Conservation (phyloP, 1,140 invertebrate species). For the Phthorimaea operculella region DNA sequence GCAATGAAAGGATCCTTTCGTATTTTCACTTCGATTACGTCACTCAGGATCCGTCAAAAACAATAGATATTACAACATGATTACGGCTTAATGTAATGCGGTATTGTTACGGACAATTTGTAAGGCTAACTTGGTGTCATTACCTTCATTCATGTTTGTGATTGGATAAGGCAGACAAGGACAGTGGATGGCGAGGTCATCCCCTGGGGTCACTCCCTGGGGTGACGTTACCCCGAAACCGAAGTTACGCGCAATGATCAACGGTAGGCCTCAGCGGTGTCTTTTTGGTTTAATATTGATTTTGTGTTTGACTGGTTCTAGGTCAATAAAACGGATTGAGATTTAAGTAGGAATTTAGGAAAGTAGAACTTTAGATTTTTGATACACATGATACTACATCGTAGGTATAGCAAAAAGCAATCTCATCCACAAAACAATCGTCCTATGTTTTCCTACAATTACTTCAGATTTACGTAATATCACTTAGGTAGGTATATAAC, state of each 20-base stretch:
- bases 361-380: too few relatives aligned
- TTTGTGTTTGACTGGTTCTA: constrained; percentile 8
- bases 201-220: constrained; percentile 30
- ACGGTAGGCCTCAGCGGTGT: constrained; percentile 39
- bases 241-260: constrained; percentile 46
- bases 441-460: too few relatives aligned
- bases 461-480: neutral
- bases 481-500: neutral
- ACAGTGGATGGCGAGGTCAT: constrained; percentile 14
- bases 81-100: constrained; percentile 29
- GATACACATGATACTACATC: too few relatives aligned
- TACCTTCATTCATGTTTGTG: constrained; percentile 26
- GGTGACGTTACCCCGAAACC: constrained; percentile 45
- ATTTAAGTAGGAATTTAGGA: too few relatives aligned
- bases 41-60: constrained; percentile 23
- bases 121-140: constrained; percentile 23
- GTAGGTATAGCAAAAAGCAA: too few relatives aligned
- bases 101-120: constrained; percentile 38
- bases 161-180: constrained; percentile 29
- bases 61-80: constrained; percentile 22
- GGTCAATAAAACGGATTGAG: neutral
- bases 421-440: too few relatives aligned
- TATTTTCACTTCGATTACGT: neutral
- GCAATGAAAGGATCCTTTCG: neutral
- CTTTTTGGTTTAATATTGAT: constrained; percentile 35